These are phyloP conservation scores for Theristicus caerulescens DNA, from an alignment of 2,113 vertebrate genomes.

Conservation along the genomic window DNA sequence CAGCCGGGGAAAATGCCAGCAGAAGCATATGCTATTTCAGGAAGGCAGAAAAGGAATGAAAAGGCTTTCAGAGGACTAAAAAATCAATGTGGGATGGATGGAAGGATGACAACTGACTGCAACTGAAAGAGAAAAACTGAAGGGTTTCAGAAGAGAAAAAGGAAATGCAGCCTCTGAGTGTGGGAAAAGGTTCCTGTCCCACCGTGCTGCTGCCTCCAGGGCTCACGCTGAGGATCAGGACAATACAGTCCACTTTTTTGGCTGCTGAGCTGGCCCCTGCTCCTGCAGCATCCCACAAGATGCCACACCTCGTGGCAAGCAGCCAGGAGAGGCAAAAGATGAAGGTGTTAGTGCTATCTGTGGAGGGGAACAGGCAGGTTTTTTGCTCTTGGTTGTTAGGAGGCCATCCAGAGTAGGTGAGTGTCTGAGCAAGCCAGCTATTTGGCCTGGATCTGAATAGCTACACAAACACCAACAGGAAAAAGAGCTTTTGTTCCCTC, in stretches of 20 bases:
- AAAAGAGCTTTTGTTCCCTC: background rate
- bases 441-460: background rate
- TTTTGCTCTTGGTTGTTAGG: background rate
- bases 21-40: constrained; percentile 37
- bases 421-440: background rate
- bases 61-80: constrained; percentile 26
- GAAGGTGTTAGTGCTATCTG: background rate
- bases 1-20: constrained; percentile 34
- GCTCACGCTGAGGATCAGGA: background rate
- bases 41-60: constrained; percentile 15
- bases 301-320: background rate
- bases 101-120: constrained; percentile 12
- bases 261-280: background rate
- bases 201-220: accelerated
- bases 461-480: background rate
- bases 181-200: background rate
- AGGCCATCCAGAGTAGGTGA: background rate
- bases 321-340: background rate
- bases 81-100: background rate
- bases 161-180: background rate
- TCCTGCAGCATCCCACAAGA: background rate
- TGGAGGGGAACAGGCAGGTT: accelerated
- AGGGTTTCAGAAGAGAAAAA: background rate
- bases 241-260: accelerated
- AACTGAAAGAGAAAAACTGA: background rate